phyloP scores from a whole-genome alignment of 2,888 invertebrate species.

The Cataglyphis rosenhaueri region DNA sequence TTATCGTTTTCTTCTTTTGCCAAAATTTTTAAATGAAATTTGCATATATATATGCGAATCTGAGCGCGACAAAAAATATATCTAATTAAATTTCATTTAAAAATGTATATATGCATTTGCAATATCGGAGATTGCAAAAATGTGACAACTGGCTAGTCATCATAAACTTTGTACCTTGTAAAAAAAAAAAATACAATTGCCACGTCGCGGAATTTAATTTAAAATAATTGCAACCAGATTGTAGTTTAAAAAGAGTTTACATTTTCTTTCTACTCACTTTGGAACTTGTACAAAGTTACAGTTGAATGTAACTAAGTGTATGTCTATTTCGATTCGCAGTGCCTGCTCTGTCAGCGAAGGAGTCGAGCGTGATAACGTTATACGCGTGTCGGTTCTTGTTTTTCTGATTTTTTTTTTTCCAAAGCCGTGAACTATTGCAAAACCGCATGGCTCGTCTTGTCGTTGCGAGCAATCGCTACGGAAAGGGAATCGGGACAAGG shows the following conservation, averaged over 20 bases:
- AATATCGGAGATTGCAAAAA: too few species aligned
- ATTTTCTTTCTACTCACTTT: too few species aligned
- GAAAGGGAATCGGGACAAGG: constrained; percentile 68
- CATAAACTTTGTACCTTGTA: too few species aligned
- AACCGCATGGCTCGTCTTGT: constrained; percentile 27
- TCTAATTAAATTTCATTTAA: neutral
- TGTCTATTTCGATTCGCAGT: neutral
- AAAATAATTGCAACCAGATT: too few species aligned
- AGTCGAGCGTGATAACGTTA: neutral
- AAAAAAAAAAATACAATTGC: too few species aligned
- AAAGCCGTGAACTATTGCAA: constrained; percentile 58
- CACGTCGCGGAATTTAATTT: too few species aligned
- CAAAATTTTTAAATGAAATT: neutral
- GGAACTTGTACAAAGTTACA: too few species aligned
- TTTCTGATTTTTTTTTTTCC: neutral
- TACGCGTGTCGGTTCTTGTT: neutral
- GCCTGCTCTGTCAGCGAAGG: neutral
- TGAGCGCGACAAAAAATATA: neutral
- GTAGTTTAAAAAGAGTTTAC: too few species aligned
- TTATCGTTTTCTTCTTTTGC: neutral
- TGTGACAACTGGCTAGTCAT: too few species aligned
- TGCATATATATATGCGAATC: neutral
- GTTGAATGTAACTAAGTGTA: too few species aligned
- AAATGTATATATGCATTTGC: neutral
- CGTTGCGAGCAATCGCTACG: constrained; percentile 27